Evolutionary conservation across 2,113 vertebrate species (phyloP).

Genomic region (Aegithalos caudatus): DNA sequence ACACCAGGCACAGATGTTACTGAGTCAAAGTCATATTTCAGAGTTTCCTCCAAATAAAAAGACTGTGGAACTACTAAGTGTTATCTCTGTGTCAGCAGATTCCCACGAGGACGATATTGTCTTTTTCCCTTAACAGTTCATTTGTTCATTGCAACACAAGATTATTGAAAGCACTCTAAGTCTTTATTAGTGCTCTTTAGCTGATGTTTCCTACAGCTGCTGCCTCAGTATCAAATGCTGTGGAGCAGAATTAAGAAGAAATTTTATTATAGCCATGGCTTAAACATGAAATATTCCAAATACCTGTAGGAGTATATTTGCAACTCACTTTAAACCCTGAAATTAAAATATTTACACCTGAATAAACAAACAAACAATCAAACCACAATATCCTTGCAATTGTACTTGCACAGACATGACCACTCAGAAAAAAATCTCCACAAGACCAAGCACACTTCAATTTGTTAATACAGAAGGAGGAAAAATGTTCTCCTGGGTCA

Average conservation of each 20-base stretch:
- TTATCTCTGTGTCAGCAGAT: slow-evolving; percentile 29
- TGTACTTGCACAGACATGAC: not conserved
- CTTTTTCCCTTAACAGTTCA: slow-evolving; percentile 32
- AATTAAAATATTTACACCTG: not conserved
- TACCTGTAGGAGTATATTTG: not conserved
- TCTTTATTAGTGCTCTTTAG: slow-evolving; percentile 45
- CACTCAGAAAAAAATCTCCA: not conserved
- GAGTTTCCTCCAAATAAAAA: slow-evolving; percentile 11
- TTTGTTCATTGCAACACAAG: slow-evolving; percentile 41
- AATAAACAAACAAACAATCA: too few species aligned
- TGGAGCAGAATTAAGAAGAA: not conserved
- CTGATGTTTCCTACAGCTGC: not conserved
- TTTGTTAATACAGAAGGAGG: not conserved
- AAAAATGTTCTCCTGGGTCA: not conserved
- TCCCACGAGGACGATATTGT: not conserved
- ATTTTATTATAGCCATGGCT: not conserved
- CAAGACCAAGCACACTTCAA: not conserved
- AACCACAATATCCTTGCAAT: not conserved
- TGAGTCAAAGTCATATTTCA: not conserved
- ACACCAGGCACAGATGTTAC: not conserved
- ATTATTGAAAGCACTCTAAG: slow-evolving; percentile 37
- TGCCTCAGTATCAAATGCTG: not conserved
- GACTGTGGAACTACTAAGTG: not conserved
- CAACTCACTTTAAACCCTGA: not conserved
- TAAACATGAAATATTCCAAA: not conserved